phyloP scores from a whole-genome alignment of 2,113 vertebrate genomes.

The Gambusia holbrooki region DNA sequence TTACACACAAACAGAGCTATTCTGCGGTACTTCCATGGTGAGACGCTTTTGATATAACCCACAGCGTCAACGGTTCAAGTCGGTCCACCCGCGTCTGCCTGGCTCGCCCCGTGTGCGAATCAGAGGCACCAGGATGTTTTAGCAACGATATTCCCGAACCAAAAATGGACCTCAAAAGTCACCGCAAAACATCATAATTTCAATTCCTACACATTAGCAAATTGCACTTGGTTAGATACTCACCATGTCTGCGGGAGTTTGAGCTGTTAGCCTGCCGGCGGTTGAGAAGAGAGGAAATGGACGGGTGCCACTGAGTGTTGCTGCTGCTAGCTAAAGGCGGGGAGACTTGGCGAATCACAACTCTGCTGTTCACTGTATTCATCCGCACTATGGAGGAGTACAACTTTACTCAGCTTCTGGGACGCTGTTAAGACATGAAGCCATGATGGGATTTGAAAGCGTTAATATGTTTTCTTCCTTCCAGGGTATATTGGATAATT shows the following conservation, averaged over 20 bases:
- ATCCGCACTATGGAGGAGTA: conserved; percentile 53
- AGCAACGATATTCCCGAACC: not conserved
- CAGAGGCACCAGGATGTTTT: not conserved
- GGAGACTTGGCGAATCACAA: conserved; percentile 47
- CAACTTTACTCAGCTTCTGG: not conserved
- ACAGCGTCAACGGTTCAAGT: not conserved
- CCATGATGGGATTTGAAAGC: not conserved
- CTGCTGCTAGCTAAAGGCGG: conserved; percentile 37
- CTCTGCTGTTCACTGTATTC: conserved; percentile 53
- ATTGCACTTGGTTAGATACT: conserved; percentile 24
- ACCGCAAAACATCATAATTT: not conserved
- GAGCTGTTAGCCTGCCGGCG: conserved; percentile 22
- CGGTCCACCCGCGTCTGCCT: not conserved
- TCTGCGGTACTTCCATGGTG: not conserved
- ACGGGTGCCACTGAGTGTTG: conserved; percentile 47
- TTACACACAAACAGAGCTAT: not conserved
- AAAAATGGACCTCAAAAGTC: not conserved
- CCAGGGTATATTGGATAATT: too few relatives aligned
- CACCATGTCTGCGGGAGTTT: conserved; percentile 63
- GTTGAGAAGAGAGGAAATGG: conserved; percentile 64
- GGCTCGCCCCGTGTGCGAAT: not conserved
- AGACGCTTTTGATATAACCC: not conserved
- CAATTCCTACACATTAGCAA: not conserved
- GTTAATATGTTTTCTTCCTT: not conserved
- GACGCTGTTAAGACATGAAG: not conserved